Evolutionary conservation across 2,113 vertebrate genomes (phyloP), one percentile per base, ranked within the genome.

Genomic region (Mixornis gularis): DNA sequence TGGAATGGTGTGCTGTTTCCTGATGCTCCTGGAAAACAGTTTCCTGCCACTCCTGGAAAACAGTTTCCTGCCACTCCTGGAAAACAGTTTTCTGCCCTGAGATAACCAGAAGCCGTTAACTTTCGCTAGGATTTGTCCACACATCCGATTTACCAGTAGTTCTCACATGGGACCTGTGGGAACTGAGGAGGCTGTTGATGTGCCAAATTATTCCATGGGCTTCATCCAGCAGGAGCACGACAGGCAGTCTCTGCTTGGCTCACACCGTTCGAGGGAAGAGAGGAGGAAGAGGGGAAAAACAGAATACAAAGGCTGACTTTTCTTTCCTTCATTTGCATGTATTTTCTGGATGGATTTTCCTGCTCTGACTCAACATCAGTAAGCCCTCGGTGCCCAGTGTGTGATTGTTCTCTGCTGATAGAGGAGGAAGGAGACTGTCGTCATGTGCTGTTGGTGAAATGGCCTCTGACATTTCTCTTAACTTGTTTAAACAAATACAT

Each of bases 401-500:
- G 81, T 74, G 63, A 95, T 92, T 82, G 94, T 90, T 96, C 79
- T 81, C 46, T 85, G 85, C 86, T 91, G 93, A 91, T 55, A 76
- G 93, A 84, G 79, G 76, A 86, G 90, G 82, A 90, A 91, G 93
- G 25, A 30, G 44, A 68, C 44, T 92, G 88, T 95, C 53, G 26
- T 94, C 89, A 91, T 91, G 32, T 83, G 76, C 92, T 21, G 51
- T 17, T 3, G 48, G 48, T 60, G 79, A 91, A 93, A 90, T 60
- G 72, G 92, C 91, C 94, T 82, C 96, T 96, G 94, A 96, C 95
- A 94, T 93, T 87, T 93, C 92, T 94, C 81, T 90, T 94, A 85
- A 90, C 92, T 90, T 97, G 88, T 94, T 95, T 93, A 95, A 97
- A 96, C 89, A 95, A 95, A 95, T 82, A 78, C 83, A 15, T 92